Base-by-base conservation (phyloP, 2,888 invertebrate genomes). In the Coleophora flavipennella region DNA sequence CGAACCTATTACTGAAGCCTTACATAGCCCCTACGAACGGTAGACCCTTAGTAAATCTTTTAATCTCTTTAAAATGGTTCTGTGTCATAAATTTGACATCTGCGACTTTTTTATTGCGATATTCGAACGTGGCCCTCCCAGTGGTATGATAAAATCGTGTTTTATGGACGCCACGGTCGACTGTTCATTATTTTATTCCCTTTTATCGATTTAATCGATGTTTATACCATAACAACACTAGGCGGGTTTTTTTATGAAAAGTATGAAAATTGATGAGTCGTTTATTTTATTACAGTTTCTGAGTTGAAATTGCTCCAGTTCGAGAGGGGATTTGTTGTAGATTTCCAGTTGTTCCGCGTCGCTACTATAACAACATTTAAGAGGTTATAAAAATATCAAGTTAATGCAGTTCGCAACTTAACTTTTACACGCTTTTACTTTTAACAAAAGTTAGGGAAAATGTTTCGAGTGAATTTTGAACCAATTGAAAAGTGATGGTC, bases 101-200 rank as follows among this genome's bases (percentile, higher is more conserved):
- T 81, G 81, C 75, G 81, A 81, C 77, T 81, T 84, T 81, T 84
- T 83, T 83, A 83, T 80, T 76, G 79, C 81, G 73, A 77, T 80
- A 80, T 79, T 79, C 76, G 77, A 75, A 75, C 76, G 77, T 75
- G 78, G 69, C 67, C 63, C 76, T 83, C 81, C 81, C 81, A 49
- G 67, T 63, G 80, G 83, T 63, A 75, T 77, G 79, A 83, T 83
- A 80, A 80, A 83, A 81, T 80, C 80, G 70, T 76, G 69, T 78
- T 84, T 83, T 83, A 83, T 80, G 74, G 71, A 66, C 67, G 69
- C 57, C 43, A 59, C 60, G 57, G 66, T 63, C 61, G 69, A 73
- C 69, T 67, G 77, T 79, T 80, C 74, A 80, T 81, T 80, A 81
- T 77, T 79, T 80, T 68, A 78, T 74, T 67, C 62, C 61, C 64